Base-by-base conservation (phyloP, 1,140 invertebrate genomes). In the Bombus superbus region DNA sequence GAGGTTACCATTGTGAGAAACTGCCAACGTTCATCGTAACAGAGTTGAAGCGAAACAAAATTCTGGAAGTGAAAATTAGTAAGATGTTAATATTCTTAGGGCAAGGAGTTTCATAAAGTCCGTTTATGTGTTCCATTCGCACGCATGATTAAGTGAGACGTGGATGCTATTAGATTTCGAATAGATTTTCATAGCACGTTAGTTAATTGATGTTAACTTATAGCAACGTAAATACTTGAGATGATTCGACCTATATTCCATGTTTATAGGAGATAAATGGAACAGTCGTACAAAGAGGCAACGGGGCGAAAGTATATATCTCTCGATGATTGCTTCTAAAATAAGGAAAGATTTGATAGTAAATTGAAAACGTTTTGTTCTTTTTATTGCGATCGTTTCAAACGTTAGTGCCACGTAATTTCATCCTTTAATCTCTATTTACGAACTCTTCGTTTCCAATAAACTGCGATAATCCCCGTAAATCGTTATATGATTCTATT, bases 141-240 rank as follows among this genome's bases (percentile, higher is more conserved):
- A 53, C 5, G 28, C 18, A 35, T 38, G 35, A 80, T 64, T 57
- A 35, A 18, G 35, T 11, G 76, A 28, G 38, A 62, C 66, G 75
- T 1, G 47, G 35, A 40, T 44, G n/a, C 22, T 57, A 71, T 62
- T 85, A 74, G 78, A 57, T 66, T 77, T 42, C 76, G 86, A 88
- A 91, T 92, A 86, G 82, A 87, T 89, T 82, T 87, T 79, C 76
- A 86, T 87, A 85, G 35, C 35, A 35, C 38, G 32, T 75, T 78
- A 91, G 86, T 93, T 92, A 91, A 93, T 88, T 85, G 91, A 86
- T 86, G 86, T 92, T 91, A 92, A 92, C 82, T 38, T 76, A 75
- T 76, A 80, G 73, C 79, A 90, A 86, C 81, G 82, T 86, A 86
- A 87, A 53, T 83, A 81, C 69, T 81, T 69, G 47, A 78, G 74